Percentiles rank a stretch among this genome's conserved stretches.
Evolutionary conservation across 1,140 invertebrate genomes (phyloP).

Genomic region (Lutraria rhynchaena): DNA sequence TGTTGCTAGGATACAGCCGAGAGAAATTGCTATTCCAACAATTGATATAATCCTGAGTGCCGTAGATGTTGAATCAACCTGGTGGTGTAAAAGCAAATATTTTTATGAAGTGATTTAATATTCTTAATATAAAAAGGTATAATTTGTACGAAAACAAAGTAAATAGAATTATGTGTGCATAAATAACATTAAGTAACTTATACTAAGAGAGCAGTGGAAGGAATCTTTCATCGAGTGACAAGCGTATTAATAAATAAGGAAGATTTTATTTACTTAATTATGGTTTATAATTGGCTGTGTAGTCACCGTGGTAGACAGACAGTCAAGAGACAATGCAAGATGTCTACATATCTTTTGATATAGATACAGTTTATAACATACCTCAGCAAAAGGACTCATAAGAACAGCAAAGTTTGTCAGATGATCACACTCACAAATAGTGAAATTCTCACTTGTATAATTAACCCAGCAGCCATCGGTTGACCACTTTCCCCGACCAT

Average conservation of each 20-base stretch:
- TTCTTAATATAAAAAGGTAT: too few relatives aligned
- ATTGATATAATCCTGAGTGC: too few relatives aligned
- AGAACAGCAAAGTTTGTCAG: conserved; percentile 95
- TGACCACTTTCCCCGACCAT: conserved; percentile 87
- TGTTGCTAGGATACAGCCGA: too few relatives aligned
- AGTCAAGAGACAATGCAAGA: neutral
- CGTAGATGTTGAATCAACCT: too few relatives aligned
- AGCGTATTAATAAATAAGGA: neutral
- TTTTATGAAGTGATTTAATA: too few relatives aligned
- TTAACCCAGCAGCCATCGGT: conserved; percentile 92
- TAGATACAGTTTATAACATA: neutral
- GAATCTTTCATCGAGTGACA: neutral
- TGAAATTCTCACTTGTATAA: conserved; percentile 91
- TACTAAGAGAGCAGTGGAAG: too few relatives aligned
- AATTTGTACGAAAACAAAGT: too few relatives aligned
- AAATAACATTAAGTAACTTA: too few relatives aligned
- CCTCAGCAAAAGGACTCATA: conserved; percentile 60
- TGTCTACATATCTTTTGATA: neutral
- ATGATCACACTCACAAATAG: conserved; percentile 95
- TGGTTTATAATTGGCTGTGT: neutral
- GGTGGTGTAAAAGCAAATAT: too few relatives aligned
- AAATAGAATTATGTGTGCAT: too few relatives aligned
- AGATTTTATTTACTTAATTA: neutral
- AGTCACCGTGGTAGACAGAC: neutral
- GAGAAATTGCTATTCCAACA: too few relatives aligned